A percentile compares a stretch with the other conserved stretches of the same genome.
Evolutionary conservation across 2,888 invertebrate species (phyloP).

Genomic region (Biston betularia): DNA sequence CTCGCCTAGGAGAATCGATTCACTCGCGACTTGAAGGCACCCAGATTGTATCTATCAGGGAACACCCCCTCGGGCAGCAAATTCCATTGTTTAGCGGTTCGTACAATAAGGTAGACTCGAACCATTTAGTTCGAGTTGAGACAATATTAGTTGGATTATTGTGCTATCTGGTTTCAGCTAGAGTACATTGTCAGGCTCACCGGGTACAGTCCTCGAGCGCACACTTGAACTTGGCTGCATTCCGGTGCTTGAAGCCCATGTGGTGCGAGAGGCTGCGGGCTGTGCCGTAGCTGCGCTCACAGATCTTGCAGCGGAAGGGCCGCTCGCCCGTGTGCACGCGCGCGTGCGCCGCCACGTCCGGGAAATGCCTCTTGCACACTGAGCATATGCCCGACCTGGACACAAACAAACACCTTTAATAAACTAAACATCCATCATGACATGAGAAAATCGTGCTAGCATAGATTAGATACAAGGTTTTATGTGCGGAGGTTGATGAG

Average conservation of each 20-base stretch:
- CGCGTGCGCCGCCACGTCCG: constrained; percentile 84
- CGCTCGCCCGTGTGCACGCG: constrained; percentile 86
- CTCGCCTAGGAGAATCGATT: no score
- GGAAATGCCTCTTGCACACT: constrained; percentile 82
- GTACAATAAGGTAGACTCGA: no score
- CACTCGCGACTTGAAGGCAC: no score
- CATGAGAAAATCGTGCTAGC: no score
- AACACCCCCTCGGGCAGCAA: no score
- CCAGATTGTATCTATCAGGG: no score
- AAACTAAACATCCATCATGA: no score
- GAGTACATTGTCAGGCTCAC: not conserved
- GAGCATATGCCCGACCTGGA: constrained; percentile 79
- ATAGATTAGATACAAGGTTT: no score
- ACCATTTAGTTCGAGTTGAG: no score
- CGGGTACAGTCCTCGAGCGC: constrained; percentile 72
- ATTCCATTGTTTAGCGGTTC: no score
- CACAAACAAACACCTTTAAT: not conserved
- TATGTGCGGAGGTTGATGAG: no score
- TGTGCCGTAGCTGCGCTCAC: constrained; percentile 67
- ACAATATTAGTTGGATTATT: no score
- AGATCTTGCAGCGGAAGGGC: constrained; percentile 71
- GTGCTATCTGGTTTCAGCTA: not conserved
- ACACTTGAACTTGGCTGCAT: constrained; percentile 75
- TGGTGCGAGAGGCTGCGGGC: constrained; percentile 74
- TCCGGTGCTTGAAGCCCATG: constrained; percentile 75